phyloP scores from a whole-genome alignment of 2,113 vertebrate genomes.

The Fulica atra region DNA sequence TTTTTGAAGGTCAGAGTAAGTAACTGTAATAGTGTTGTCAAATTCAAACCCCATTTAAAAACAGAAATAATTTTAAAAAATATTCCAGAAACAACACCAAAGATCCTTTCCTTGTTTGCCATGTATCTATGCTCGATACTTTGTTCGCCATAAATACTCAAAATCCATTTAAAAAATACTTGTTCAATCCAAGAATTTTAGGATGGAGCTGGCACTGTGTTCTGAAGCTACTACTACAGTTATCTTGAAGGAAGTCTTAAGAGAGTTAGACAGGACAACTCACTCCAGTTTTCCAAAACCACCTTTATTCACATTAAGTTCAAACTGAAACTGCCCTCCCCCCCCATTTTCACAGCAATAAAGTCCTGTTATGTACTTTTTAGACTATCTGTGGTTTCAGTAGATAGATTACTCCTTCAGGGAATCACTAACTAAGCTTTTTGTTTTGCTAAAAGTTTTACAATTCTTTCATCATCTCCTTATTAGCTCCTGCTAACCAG shows the following conservation, averaged over 20 bases:
- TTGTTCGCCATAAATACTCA: background rate
- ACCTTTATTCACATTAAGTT: background rate
- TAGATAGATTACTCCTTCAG: background rate
- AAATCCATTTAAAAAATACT: background rate
- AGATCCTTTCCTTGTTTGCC: background rate
- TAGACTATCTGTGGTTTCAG: background rate
- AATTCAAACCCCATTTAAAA: background rate
- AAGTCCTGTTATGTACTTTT: background rate
- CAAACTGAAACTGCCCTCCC: background rate
- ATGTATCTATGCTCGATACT: background rate
- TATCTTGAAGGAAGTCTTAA: background rate
- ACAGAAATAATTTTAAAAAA: background rate
- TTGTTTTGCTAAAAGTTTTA: background rate
- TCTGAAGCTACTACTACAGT: background rate
- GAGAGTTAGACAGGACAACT: background rate
- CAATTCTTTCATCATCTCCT: background rate
- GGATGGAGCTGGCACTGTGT: background rate
- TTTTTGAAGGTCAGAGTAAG: background rate
- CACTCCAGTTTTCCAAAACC: background rate
- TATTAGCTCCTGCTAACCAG: background rate
- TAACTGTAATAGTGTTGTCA: background rate
- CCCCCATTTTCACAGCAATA: background rate
- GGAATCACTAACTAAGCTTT: background rate
- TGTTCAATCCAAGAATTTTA: background rate
- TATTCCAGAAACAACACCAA: background rate